phyloP scores from a whole-genome alignment of 2,888 invertebrate species.

The Congeria kusceri region DNA sequence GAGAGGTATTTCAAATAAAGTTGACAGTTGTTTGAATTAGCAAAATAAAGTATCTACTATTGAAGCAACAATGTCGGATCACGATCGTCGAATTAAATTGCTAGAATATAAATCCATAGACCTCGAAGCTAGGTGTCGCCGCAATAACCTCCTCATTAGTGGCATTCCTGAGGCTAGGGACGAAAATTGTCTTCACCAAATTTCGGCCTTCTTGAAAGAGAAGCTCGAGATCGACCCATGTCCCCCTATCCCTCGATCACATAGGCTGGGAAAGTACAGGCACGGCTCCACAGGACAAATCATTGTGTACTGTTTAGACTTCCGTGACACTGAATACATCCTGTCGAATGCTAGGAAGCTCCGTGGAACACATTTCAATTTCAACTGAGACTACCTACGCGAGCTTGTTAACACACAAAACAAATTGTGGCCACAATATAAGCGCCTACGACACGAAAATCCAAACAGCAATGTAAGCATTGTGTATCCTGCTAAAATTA shows the following conservation, averaged over 20 bases:
- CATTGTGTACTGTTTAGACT: slow-evolving; percentile 5
- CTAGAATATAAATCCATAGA: slow-evolving; percentile 20
- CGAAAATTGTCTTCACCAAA: background rate
- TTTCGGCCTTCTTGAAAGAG: background rate
- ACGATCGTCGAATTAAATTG: background rate
- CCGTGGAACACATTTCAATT: background rate
- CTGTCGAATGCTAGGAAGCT: slow-evolving; percentile 16
- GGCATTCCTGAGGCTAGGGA: slow-evolving; percentile 1
- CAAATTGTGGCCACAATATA: slow-evolving; percentile 3
- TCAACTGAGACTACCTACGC: background rate
- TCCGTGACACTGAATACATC: slow-evolving; percentile 8
- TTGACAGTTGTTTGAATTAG: no score
- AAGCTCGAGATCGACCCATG: slow-evolving; percentile 7
- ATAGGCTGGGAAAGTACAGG: slow-evolving; percentile 11
- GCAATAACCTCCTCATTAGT: slow-evolving; percentile 15
- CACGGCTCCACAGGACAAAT: slow-evolving; percentile 6
- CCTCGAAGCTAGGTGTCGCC: slow-evolving; percentile 11
- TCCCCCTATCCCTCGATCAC: slow-evolving; percentile 20
- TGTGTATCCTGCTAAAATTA: slow-evolving; percentile 12
- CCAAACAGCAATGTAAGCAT: slow-evolving; percentile 2
- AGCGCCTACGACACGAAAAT: background rate
- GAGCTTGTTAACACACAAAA: background rate
- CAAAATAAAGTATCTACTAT: no score
- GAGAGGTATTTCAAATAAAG: no score
- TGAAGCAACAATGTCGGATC: background rate